Evolutionary conservation across 2,797 vertebrate species (phyloP).

Genomic region (Taeniopygia guttata): DNA sequence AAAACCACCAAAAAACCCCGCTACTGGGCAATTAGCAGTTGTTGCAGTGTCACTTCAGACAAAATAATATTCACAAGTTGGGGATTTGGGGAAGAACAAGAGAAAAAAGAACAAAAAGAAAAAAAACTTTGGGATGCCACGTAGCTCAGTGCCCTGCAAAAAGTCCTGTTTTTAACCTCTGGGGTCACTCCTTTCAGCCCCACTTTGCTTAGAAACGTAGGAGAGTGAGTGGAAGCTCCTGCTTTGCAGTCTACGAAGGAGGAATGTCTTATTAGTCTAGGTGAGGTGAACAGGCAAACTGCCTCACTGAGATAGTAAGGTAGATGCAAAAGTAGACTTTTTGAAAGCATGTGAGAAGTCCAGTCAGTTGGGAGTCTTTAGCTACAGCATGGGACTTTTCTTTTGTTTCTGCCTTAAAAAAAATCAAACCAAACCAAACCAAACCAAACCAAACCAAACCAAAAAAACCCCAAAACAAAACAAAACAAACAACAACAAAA

Average conservation of each 20-base stretch:
- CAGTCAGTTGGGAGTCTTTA: not conserved
- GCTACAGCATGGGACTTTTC: not conserved
- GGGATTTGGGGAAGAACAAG: not conserved
- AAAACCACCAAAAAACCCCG: not conserved
- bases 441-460: fast-evolving
- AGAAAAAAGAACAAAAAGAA: not conserved
- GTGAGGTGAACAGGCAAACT: not conserved
- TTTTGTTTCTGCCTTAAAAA: not conserved
- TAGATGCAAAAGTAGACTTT: not conserved
- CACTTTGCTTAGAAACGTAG: not conserved
- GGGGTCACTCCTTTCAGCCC: not conserved
- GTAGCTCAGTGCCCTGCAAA: not conserved
- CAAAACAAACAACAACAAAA: no score
- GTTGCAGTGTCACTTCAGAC: slow-evolving; percentile 17
- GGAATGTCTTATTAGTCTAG: not conserved
- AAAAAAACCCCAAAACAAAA: not conserved
- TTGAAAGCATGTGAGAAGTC: not conserved
- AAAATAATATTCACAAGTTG: not conserved
- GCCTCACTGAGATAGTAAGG: not conserved
- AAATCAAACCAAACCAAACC: not conserved
- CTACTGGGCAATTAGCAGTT: not conserved
- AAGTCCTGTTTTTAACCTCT: not conserved
- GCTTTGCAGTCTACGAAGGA: not conserved
- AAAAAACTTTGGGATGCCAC: not conserved
- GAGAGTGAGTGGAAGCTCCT: not conserved